Evolutionary conservation across 92 coral and sea anemone genomes (phyloP), one percentile per base, ranked within the genome.

Genomic region (Epizoanthus rinbou): DNA sequence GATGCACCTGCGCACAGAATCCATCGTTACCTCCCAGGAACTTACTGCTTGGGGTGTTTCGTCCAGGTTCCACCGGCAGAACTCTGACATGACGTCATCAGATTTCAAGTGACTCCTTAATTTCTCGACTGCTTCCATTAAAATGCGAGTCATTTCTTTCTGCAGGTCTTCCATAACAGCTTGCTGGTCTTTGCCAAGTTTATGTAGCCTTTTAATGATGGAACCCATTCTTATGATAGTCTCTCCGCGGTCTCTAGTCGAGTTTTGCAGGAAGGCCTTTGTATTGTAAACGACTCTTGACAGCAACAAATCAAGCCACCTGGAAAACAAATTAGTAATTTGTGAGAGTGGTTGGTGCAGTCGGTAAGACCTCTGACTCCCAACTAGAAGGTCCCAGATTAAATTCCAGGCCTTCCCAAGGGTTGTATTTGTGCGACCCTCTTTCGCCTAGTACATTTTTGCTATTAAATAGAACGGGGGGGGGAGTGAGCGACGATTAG

Each of bases 221-320:
- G 57, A 15, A 2, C 11, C 14, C 83, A 62, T 79, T 16, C 28
- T 58, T 19, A 45, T 4, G 25, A 13, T 17, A 25, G 31, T 67
- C 37, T 28, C 56, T 23, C 37, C 57, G 4, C 83, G 72, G 56
- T 79, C 80, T 47, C 37, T 74, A 2, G 11, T 7, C 5, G 80
- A 28, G 21, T 47, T 47, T 57, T 47, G 31, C 6, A 74, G 31
- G 35, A 74, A 74, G 13, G 80, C 80, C 25, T 47, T 74, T 10
- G 80, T 50, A 17, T 74, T 23, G 25, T 74, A 74, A 47, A 52
- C 17, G 5, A 74, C 63, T 13, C 80, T 57, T 7, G 25, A 50
- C 17, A 79, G 54, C 21, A 79, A 21, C 10, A 79, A 0, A 62
- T 63, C 69, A 47, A 79, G 3, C 83, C 71, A 79, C n/a, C 83